These are phyloP conservation scores for Esperia sulphurella DNA, from an alignment of 2,888 invertebrate genomes.

Conservation along the genomic window DNA sequence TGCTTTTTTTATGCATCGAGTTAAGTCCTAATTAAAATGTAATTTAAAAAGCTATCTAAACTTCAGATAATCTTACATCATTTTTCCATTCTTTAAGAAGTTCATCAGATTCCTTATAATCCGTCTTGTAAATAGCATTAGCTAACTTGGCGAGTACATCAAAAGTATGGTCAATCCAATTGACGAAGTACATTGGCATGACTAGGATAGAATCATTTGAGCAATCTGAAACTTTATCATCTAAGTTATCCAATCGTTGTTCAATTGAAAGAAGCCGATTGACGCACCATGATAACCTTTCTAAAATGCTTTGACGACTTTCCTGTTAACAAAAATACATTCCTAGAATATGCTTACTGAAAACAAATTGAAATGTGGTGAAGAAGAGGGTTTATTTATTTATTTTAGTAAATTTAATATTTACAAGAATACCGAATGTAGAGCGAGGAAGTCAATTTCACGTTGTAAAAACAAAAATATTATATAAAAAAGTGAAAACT, in stretches of 20 bases:
- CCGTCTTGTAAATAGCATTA: constrained; percentile 45
- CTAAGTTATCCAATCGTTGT: constrained; percentile 22
- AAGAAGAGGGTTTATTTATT: not conserved
- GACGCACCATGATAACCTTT: constrained; percentile 63
- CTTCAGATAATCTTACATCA: constrained; percentile 36
- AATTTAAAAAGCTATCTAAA: not conserved
- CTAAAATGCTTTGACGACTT: constrained; percentile 52
- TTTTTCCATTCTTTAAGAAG: constrained; percentile 45
- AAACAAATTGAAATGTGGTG: not conserved
- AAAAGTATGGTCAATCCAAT: constrained; percentile 73
- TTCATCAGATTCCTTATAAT: constrained; percentile 39
- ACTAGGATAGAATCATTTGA: constrained; percentile 39
- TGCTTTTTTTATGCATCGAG: no score
- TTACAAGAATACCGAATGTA: no score
- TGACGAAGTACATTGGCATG: constrained; percentile 65
- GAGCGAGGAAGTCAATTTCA: no score
- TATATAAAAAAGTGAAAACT: no score
- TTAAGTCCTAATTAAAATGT: no score
- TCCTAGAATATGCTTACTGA: not conserved
- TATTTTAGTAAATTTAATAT: no score
- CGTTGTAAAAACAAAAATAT: no score
- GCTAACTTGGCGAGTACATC: constrained; percentile 55
- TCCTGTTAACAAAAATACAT: constrained; percentile 40
- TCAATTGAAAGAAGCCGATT: constrained; percentile 42
- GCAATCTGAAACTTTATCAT: constrained; percentile 27